Base-by-base conservation (phyloP, 2,797 vertebrate species). In the Anguilla obscura region DNA sequence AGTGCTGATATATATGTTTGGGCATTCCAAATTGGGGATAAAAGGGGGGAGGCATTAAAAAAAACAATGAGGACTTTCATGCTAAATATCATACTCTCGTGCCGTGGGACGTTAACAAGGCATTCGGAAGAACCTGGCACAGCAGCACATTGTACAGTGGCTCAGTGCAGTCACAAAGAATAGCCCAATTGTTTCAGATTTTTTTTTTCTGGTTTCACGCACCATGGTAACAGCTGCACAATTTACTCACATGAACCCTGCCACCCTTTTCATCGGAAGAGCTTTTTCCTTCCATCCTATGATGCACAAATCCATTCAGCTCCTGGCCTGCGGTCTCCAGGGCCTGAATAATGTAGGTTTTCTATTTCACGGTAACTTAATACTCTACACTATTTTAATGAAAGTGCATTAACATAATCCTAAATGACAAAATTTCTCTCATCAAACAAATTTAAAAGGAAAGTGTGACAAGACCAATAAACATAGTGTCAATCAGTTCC, bases 11-110 rank as follows among this genome's bases (percentile, higher is more conserved):
- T 63, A 63, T 63, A 24, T 18, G 60, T 10, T 54, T 63, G 21
- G 60, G 60, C 21, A 3, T 63, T 63, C 60, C 14, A 63, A 69
- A 69, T 69, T 69, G 24, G 63, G 63, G 24, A 69, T 21, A 21
- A 24, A 63, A 63, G 58, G 58, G 18, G 58, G 24, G 24, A 27
- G 24, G n/a, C 24, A 69, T n/a, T 3, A 69, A 69, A 69, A 69
- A 27, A 18, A 79, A 82, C 79, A 82, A 82, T 50, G 79, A 82
- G 79, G 79, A n/a, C 40, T 82, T 48, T 50, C 40, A 50, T 82
- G 45, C 18, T 48, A 48, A 82, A 82, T 82, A 82, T 82, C 79
- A 82, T 2, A 6, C 24, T 80, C 76, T n/a, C 45, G 9, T 33
- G 36, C 74, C 5, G 79, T 50, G 45, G 79, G 24, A 82, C 6